A percentile compares a stretch with the other conserved stretches of the same genome.
These are phyloP conservation scores for Brachionus calyciflorus DNA, from an alignment of 1,140 invertebrate genomes.

Conservation along the genomic window DNA sequence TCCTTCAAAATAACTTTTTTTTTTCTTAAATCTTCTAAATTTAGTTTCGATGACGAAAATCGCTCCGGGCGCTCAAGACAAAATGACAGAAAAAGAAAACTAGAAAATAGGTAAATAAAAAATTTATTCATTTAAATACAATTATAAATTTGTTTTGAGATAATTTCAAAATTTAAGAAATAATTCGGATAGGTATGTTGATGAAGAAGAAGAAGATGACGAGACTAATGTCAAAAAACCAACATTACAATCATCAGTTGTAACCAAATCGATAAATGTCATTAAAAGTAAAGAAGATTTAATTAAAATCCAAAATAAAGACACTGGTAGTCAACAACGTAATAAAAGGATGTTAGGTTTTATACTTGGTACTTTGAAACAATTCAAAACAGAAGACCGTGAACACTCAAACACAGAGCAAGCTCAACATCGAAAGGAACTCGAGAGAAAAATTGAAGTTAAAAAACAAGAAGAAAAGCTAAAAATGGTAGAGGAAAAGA, in stretches of 20 bases:
- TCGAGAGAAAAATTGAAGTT: slow-evolving; percentile 30
- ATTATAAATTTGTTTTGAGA: no score
- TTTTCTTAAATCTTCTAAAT: neutral
- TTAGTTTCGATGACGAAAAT: neutral
- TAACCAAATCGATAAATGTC: neutral
- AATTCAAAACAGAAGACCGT: slow-evolving; percentile 38
- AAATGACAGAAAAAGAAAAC: neutral
- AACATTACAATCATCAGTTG: slow-evolving; percentile 30
- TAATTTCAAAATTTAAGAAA: neutral
- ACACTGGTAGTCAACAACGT: neutral
- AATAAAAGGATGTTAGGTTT: slow-evolving; percentile 40
- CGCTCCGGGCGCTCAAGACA: neutral
- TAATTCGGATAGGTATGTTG: neutral
- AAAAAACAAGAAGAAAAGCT: slow-evolving; percentile 38
- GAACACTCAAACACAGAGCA: neutral
- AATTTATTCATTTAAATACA: no score
- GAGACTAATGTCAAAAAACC: neutral
- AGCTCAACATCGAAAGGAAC: slow-evolving; percentile 24
- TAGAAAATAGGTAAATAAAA: neutral
- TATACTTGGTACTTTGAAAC: slow-evolving; percentile 29
- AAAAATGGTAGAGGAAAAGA: slow-evolving; percentile 10
- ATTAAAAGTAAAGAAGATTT: slow-evolving; percentile 46
- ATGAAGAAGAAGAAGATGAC: slow-evolving; percentile 15
- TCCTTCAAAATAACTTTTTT: neutral
- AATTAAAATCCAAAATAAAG: slow-evolving; percentile 32